phyloP scores from a whole-genome alignment of 1,140 invertebrate genomes.

The Radopholus similis region DNA sequence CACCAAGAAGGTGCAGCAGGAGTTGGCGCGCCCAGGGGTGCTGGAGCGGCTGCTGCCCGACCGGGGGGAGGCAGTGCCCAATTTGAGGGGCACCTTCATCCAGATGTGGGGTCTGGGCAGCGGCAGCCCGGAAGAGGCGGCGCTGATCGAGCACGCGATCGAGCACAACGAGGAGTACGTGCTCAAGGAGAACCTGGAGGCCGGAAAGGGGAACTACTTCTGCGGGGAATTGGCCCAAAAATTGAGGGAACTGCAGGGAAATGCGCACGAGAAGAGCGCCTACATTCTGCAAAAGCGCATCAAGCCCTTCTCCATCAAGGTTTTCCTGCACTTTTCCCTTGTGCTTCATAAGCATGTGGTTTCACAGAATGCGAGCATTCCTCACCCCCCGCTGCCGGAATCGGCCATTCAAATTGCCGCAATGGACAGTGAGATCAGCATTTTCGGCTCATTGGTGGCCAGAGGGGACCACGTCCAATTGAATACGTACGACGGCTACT shows the following conservation, averaged over 20 bases:
- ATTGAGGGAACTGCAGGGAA: conserved; percentile 67
- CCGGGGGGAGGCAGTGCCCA: conserved; percentile 62
- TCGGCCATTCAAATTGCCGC: conserved; percentile 68
- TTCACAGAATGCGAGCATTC: too few relatives aligned
- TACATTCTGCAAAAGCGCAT: conserved; percentile 85
- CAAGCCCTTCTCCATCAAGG: conserved; percentile 40
- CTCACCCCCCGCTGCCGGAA: conserved; percentile 80
- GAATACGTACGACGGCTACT: conserved; percentile 2
- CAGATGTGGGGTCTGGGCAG: conserved; percentile 80
- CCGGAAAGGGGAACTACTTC: conserved; percentile 78
- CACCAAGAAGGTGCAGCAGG: conserved; percentile 65
- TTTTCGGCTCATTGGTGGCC: too few relatives aligned
- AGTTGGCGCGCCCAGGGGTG: conserved; percentile 65
- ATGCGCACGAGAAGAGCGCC: conserved; percentile 69
- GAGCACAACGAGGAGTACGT: conserved; percentile 72
- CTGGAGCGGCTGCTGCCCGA: conserved; percentile 69
- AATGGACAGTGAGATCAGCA: conserved; percentile 82
- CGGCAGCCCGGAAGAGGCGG: conserved; percentile 33
- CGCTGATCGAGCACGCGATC: conserved; percentile 30
- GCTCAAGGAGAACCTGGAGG: conserved; percentile 89
- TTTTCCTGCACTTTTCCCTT: too few relatives aligned
- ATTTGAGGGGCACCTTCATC: conserved; percentile 77
- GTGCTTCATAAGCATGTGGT: too few relatives aligned
- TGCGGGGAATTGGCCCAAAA: conserved; percentile 72
- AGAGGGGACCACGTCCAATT: conserved; percentile 68